Evolutionary conservation across 2,797 vertebrate genomes (phyloP), one percentile per base, ranked within the genome.

Genomic region (Pteropus rufus): DNA sequence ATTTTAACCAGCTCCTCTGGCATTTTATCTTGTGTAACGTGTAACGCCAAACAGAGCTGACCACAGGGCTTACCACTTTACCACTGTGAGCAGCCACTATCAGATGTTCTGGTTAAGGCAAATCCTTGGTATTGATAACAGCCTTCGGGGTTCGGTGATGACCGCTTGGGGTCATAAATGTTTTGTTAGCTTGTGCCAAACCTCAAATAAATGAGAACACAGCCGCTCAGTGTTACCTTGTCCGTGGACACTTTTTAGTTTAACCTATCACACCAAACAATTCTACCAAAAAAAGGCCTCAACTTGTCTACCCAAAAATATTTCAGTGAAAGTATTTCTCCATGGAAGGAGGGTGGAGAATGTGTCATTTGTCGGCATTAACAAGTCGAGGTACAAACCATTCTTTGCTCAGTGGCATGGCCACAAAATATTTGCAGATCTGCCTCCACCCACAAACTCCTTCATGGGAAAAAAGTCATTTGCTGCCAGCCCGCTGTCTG

Each of bases 121-220:
- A 97, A 96, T 97, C 93, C 87, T 93, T 95, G 96, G 91, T 92
- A 94, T 69, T 95, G 94, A 93, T 97, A 96, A 90, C 89, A 85
- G 39, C 65, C 87, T 64, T 34, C 36, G 93, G 90, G 91, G 85
- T 54, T 97, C 93, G 90, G 72, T 9, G 95, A 94, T 73, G 91
- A 93, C 97, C 96, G 70, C 92, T 91, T 95, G 80, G 92, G 92
- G 86, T 82, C 97, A 96, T 93, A 97, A 96, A 80, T 77, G 96
- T 91, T 97, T 91, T 87, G 77, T 94, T 77, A 82, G 95, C 97
- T 98, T 97, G 97, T 96, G 95, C 97, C 94, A 95, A 98, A 98
- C 97, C 97, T 98, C 97, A 98, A 92, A 46, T 95, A 95, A 97
- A 96, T 96, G 91, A 96, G 73, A 85, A 91, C 86, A 87, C 1